Evolutionary conservation across 2,888 invertebrate species (phyloP), one percentile per base, ranked within the genome.

Genomic region (Epirrhoe tristata): DNA sequence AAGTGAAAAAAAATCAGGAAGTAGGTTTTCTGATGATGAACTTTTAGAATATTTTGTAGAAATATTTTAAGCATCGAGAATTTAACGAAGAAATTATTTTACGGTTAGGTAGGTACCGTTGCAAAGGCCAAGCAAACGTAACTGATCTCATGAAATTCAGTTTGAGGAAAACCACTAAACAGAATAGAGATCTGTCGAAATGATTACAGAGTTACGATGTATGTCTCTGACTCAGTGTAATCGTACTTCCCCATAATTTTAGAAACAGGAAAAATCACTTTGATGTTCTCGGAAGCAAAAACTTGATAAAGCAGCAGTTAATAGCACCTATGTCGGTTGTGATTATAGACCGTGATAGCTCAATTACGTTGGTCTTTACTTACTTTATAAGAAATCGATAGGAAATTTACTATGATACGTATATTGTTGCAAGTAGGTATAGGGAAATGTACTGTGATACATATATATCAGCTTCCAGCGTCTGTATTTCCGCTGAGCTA

Each of bases 181-280:
- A 57, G 54, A 61, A 60, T 53, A 53, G 46, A 56, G 52, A 58
- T 62, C n/a, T 12, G 17, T 12, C 39, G 12, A 43, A 43, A 50
- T 1, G 57, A 61, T 53, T 46, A 46, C 43, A 59, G 3, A 58
- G 58, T 67, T 51, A 24, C 55, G 53, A 34, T 51, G 48, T 58
- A 51, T 65, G 46, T 5, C 16, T 16, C 60, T 67, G 59, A 67
- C 52, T 67, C 63, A 67, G 48, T n/a, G 4, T 48, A 16, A 14
- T 56, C 51, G 73, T 74, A 67, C 66, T 74, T 63, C 70, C 78
- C 76, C 71, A 67, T 67, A 71, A 32, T 75, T 79, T 76, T 73
- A 74, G 75, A 62, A 74, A 55, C 67, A 78, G 79, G 78, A 76
- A 77, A 77, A 74, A 46, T 60, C 10, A 17, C 52, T 64, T 55